Percentiles rank a stretch among this genome's conserved stretches.
Evolutionary conservation across 2,113 vertebrate genomes (phyloP).

Genomic region (Beaufortia kweichowensis): DNA sequence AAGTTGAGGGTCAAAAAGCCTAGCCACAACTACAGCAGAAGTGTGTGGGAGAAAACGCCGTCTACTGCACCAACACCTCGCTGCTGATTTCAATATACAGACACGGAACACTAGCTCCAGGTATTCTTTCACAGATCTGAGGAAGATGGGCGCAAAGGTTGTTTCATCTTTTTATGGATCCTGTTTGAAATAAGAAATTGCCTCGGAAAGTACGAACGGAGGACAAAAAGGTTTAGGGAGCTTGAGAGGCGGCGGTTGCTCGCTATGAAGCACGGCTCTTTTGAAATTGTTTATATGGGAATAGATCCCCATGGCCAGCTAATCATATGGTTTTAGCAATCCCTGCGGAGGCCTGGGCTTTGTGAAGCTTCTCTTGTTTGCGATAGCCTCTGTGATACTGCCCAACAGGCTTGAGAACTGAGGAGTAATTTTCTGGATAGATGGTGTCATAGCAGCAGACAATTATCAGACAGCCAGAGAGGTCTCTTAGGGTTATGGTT

Average conservation of each 20-base stretch:
- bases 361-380: conserved; percentile 71
- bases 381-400: conserved; percentile 67
- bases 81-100: conserved; percentile 63
- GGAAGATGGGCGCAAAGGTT: conserved; percentile 69
- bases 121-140: conserved; percentile 70
- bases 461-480: conserved; percentile 76
- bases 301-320: conserved; percentile 67
- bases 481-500: conserved; percentile 77
- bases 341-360: conserved; percentile 66
- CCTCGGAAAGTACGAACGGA: conserved; percentile 65
- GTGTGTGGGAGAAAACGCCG: conserved; percentile 70
- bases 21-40: conserved; percentile 64
- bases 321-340: conserved; percentile 68
- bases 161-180: conserved; percentile 75
- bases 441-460: conserved; percentile 77
- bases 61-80: conserved; percentile 62
- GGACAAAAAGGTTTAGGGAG: conserved; percentile 50
- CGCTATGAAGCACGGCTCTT: conserved; percentile 66
- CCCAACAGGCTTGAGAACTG: conserved; percentile 74
- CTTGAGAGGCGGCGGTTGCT: conserved; percentile 53
- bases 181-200: conserved; percentile 69
- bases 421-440: conserved; percentile 75
- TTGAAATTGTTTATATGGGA: conserved; percentile 73
- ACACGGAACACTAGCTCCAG: conserved; percentile 68
- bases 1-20: conserved; percentile 65